A percentile compares a stretch with the other conserved stretches of the same genome.
Evolutionary conservation across 1,140 invertebrate genomes (phyloP).

Genomic region (Drosophila persimilis): DNA sequence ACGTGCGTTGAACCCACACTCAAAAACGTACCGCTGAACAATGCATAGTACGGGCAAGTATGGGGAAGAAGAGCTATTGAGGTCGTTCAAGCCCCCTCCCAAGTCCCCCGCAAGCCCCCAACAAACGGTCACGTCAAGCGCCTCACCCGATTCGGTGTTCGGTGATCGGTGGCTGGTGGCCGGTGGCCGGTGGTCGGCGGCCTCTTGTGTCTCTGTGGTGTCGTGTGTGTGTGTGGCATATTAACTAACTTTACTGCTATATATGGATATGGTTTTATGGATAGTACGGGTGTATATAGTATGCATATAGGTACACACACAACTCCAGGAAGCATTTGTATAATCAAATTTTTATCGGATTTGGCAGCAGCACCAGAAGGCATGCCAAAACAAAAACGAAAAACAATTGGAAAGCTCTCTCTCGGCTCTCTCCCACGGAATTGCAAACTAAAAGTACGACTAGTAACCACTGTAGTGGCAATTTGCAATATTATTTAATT

Average conservation of each 20-base stretch:
- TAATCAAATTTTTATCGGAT: too few relatives aligned
- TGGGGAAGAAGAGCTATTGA: slow-evolving; percentile 34
- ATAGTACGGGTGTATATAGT: too few relatives aligned
- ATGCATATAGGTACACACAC: not conserved
- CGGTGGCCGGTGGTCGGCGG: not conserved
- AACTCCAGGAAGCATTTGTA: slow-evolving; percentile 18
- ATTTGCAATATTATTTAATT: slow-evolving; percentile 42
- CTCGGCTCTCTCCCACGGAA: too few relatives aligned
- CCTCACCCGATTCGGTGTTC: slow-evolving; percentile 4
- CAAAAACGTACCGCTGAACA: slow-evolving; percentile 13
- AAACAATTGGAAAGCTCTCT: not conserved
- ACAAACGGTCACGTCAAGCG: slow-evolving; percentile 8
- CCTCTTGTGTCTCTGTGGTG: not conserved
- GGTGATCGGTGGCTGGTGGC: not conserved
- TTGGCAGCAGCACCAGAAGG: too few relatives aligned
- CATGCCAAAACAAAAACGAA: too few relatives aligned
- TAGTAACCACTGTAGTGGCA: too few relatives aligned
- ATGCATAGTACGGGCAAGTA: not conserved
- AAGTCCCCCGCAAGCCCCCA: not conserved
- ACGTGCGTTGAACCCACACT: slow-evolving; percentile 46
- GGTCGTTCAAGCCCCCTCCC: slow-evolving; percentile 18
- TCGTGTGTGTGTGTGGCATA: slow-evolving; percentile 26
- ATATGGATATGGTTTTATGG: not conserved
- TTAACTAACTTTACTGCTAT: slow-evolving; percentile 27
- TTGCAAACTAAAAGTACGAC: not conserved